Conservation (phyloP, 2,888 invertebrate species). For the Lordiphosa fenestrarum region DNA sequence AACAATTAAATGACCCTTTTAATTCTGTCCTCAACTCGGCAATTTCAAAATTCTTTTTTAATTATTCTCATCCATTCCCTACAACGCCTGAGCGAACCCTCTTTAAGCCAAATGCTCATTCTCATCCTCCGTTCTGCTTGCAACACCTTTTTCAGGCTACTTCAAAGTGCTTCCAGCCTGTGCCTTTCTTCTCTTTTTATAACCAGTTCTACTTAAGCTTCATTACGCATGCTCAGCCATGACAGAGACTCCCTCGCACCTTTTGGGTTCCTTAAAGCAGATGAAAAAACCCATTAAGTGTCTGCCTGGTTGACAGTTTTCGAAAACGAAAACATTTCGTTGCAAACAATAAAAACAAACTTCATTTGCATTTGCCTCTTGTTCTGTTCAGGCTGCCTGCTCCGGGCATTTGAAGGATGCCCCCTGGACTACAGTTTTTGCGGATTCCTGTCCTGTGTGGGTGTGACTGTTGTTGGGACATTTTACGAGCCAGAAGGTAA, state of each 20-base stretch:
- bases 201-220: constrained; percentile 73
- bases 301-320: constrained; percentile 65
- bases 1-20: no score
- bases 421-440: constrained; percentile 31
- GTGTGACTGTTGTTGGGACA: constrained; percentile 60
- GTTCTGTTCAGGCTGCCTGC: constrained; percentile 27
- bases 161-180: constrained; percentile 21
- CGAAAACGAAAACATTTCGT: constrained; percentile 62
- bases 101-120: no score
- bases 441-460: constrained; percentile 49
- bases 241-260: constrained; percentile 37
- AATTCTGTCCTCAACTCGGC: no score
- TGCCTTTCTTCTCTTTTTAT: constrained; percentile 32
- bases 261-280: constrained; percentile 18
- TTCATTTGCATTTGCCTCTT: constrained; percentile 60
- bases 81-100: no score
- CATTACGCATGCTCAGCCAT: constrained; percentile 72
- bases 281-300: constrained; percentile 70
- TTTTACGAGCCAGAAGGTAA: constrained; percentile 61
- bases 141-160: constrained; percentile 20
- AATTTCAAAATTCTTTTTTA: no score
- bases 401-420: constrained; percentile 55
- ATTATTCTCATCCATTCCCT: no score
- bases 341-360: constrained; percentile 59
- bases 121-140: no score